Base-by-base conservation (phyloP, 2,113 vertebrate species). In the Lucifuga dentata region DNA sequence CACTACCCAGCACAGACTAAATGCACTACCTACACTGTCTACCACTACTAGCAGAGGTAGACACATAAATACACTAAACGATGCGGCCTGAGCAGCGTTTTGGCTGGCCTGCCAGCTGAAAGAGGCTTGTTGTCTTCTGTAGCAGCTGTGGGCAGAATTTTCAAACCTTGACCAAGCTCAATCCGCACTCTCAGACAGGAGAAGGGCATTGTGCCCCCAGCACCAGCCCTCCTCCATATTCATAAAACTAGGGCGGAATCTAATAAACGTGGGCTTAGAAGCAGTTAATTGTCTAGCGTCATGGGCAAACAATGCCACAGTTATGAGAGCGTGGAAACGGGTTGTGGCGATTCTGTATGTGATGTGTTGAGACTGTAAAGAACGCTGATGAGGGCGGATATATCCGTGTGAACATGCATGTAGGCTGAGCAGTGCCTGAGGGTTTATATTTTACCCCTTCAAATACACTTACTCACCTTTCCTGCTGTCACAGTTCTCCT, bases 201-300 rank as follows among this genome's bases (percentile, higher is more conserved):
- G 76, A 26, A 24, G 68, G 67, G 76, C 86, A 83, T 89, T 90
- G 89, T 90, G 78, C 66, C 80, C 69, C 36, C 26, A 49, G 63
- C 17, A 24, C 66, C 58, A 24, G 43, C 57, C 48, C 81, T 88
- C 61, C 90, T 91, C 75, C 90, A 91, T 91, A 91, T 91, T 91
- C 90, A 91, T 91, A 77, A 71, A 63, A 78, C 60, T 64, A 66
- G 71, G 86, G 84, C 16, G 84, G 86, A 90, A 90, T 89, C 83
- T 88, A 83, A 88, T 86, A 72, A 81, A 86, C 52, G 84, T 83
- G 5, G 88, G 82, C 76, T 91, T 23, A 57, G 86, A 83, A 78
- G 49, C 49, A 40, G 51, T 29, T 69, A 79, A 76, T 84, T 86
- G 82, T 86, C 44, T 19, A 15, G 50, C 59, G 69, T 74, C 77